Base-by-base conservation (phyloP, 2,113 vertebrate genomes). In the Colius striatus region DNA sequence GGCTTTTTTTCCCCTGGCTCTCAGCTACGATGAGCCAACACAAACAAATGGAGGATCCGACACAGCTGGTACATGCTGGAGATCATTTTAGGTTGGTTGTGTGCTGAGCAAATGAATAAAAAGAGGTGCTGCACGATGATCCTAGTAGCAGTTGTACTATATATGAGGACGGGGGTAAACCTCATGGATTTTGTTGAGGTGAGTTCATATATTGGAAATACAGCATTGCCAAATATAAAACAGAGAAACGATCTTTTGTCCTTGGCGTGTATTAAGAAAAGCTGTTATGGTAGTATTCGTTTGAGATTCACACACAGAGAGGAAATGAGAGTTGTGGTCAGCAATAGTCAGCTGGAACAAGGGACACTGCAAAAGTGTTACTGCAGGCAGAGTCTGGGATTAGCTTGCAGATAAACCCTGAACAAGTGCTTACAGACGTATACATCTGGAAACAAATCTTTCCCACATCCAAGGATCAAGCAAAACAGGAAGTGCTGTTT, bases 301-400 rank as follows among this genome's bases (percentile, higher is more conserved):
- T 95, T 92, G 92, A 84, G 60, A 30, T 88, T 71, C 3, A 3
- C 30, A 3, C 30, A 19, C 41, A 60, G 92, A 95, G 62, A 91
- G 91, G 94, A 97, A 96, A 91, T 95, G 71, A 94, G 76, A 89
- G n/a, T 54, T 95, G 89, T 73, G 95, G 96, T 91, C 92, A 94
- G 83, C 73, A 76, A 72, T 16, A 71, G 57, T 38, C 8, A 1
- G 32, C 84, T 91, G 63, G 38, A 92, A 77, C 60, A 85, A 87
- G 84, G 67, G 87, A 95, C 81, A 30, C 47, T 85, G 84, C 55
- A 85, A 62, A 85, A 87, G 47, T 6, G 0, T 63, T 65, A 77
- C 80, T 82, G 36, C 48, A 54, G 65, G n/a, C 91, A 91, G 25
- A 15, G 5, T 38, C 63, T 91, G 74, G 62, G 30, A 94, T 87